Evolutionary conservation across 2,888 invertebrate species (phyloP).

Genomic region (Bursaphelenchus okinawaensis): DNA sequence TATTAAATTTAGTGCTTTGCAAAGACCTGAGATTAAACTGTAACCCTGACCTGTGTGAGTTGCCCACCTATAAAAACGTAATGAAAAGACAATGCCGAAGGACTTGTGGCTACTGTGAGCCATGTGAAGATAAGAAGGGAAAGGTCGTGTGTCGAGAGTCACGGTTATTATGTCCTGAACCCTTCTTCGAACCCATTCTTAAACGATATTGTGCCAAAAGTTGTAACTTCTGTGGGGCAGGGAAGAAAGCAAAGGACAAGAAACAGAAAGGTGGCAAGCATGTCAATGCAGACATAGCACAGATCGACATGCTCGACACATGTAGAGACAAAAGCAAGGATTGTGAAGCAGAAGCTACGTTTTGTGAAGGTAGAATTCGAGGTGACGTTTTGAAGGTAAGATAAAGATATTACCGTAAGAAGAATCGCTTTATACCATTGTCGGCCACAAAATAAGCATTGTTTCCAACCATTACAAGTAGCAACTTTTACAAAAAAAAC

Average conservation of each 20-base stretch:
- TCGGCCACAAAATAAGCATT: too few relatives aligned
- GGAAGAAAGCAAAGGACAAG: neutral
- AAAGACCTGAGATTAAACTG: neutral
- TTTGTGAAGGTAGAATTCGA: neutral
- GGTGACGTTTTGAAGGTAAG: neutral
- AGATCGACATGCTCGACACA: neutral
- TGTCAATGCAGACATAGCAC: neutral
- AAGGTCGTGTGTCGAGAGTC: neutral
- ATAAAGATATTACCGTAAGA: too few relatives aligned
- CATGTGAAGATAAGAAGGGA: neutral
- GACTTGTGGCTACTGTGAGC: neutral
- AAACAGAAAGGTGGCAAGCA: neutral
- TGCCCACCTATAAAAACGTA: neutral
- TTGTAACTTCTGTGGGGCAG: neutral
- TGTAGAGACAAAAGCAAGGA: neutral
- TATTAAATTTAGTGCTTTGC: too few relatives aligned
- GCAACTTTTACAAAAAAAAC: too few relatives aligned
- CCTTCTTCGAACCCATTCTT: neutral
- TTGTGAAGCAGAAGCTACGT: neutral
- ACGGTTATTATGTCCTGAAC: neutral
- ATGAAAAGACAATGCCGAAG: neutral
- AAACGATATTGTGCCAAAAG: neutral
- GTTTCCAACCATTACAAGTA: too few relatives aligned
- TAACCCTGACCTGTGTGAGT: neutral
- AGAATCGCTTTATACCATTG: too few relatives aligned